Base-by-base conservation (phyloP, 2,888 invertebrate genomes). In the Caenorhabditis sp. region DNA sequence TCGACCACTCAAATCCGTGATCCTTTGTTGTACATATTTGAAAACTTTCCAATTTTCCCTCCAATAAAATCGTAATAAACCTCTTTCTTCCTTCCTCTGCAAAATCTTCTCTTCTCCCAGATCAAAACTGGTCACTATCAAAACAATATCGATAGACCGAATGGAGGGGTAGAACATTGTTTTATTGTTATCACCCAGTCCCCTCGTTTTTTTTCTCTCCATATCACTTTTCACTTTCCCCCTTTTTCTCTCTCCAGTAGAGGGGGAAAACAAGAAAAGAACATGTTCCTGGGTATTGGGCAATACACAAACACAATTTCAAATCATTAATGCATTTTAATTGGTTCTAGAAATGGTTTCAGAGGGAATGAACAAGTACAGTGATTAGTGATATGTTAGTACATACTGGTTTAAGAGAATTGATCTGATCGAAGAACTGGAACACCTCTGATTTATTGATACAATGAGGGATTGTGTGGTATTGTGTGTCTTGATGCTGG, bases 111-210 rank as follows among this genome's bases (percentile, higher is more conserved):
- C 4, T n/a, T 49, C 19, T 49, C 22, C 2, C n/a, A 12, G 10
- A 35, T 16, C 16, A 35, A 59, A 59, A 59, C 59, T 59, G 59
- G 59, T 59, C 59, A 59, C 59, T 59, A 59, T 59, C 59, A 59
- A 59, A 59, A 59, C 59, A 56, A n/a, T n/a, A n/a, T n/a, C n/a
- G n/a, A n/a, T n/a, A n/a, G n/a, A n/a, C n/a, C n/a, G n/a, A n/a
- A n/a, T n/a, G n/a, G n/a, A n/a, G n/a, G n/a, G n/a, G n/a, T n/a
- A n/a, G n/a, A n/a, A n/a, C n/a, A 54, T 54, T 38, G 35, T 59
- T 59, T 35, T 59, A 59, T 59, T 59, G 59, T 59, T 59, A 59
- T 59, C 59, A 59, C 35, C n/a, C n/a, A n/a, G 16, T 51, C 24
- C 22, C 22, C 51, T 14, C 2, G 1, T 49, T 19, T n/a, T 19